These are phyloP conservation scores for Callipepla californica DNA, from an alignment of 2,113 vertebrate genomes.

Conservation along the genomic window DNA sequence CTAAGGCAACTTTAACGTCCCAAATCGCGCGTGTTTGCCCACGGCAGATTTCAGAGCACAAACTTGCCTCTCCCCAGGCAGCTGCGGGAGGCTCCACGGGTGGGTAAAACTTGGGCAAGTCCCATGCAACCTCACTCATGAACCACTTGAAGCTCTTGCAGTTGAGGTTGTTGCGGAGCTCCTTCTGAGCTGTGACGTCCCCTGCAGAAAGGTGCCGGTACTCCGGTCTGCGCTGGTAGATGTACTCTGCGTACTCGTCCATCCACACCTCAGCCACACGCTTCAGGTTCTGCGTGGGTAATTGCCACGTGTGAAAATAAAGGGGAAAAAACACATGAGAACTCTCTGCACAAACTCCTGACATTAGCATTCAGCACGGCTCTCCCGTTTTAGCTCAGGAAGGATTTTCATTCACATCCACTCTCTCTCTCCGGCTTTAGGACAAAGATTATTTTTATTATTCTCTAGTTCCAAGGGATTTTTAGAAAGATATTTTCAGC, in stretches of 20 bases:
- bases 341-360: background rate
- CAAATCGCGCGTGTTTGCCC: background rate
- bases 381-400: background rate
- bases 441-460: slow-evolving; percentile 59
- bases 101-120: slow-evolving; percentile 93
- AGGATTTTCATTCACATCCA: slow-evolving; percentile 45
- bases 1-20: background rate
- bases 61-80: slow-evolving; percentile 94
- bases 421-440: slow-evolving; percentile 35
- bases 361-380: slow-evolving; percentile 22
- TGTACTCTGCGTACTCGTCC: slow-evolving; percentile 95
- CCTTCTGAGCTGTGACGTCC: slow-evolving; percentile 89
- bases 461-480: slow-evolving; percentile 36
- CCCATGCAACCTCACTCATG: slow-evolving; percentile 96
- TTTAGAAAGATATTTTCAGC: slow-evolving; percentile 53
- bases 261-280: slow-evolving; percentile 98
- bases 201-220: slow-evolving; percentile 95
- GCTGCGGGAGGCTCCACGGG: slow-evolving; percentile 94
- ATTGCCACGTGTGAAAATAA: background rate
- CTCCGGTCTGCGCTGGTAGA: slow-evolving; percentile 95
- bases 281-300: slow-evolving; percentile 90
- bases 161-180: slow-evolving; percentile 86
- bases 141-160: slow-evolving; percentile 97
- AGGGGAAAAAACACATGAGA: background rate
- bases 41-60: background rate